Conservation (phyloP, 2,113 vertebrate species). For the Asarcornis scutulata region DNA sequence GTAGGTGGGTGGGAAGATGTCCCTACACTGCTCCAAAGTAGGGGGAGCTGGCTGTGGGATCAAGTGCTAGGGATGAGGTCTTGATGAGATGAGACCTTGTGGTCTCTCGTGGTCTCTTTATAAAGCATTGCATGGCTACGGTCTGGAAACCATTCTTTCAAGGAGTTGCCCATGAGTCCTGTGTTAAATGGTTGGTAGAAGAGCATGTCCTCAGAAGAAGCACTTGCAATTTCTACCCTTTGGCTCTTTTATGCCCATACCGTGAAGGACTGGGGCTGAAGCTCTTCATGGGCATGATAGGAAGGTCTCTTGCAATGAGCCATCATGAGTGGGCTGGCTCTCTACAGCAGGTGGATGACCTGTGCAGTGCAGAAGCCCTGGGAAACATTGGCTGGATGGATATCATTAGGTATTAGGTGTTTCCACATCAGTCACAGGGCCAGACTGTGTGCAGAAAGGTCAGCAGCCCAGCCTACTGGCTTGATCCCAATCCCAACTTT, state of each 20-base stretch:
- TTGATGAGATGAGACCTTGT: not conserved
- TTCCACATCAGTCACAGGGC: not conserved
- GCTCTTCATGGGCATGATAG: too few species aligned
- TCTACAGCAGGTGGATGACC: not conserved
- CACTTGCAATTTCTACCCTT: not conserved
- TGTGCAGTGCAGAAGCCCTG: not conserved
- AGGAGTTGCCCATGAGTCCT: not conserved
- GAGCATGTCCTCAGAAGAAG: not conserved
- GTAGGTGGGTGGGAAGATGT: conserved; percentile 60
- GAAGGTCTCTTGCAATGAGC: not conserved
- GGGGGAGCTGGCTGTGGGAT: not conserved
- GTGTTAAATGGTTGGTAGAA: not conserved
- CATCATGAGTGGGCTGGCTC: not conserved
- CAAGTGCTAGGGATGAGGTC: accelerated
- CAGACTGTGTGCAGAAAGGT: not conserved
- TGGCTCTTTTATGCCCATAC: not conserved
- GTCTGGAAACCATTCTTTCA: not conserved
- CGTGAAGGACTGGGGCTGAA: not conserved
- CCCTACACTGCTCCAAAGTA: too few species aligned
- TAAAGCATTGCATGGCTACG: not conserved
- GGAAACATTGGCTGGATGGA: not conserved
- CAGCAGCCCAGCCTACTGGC: not conserved
- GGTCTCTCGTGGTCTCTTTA: not conserved
- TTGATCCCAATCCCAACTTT: not conserved
- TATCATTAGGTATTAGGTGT: accelerated